Evolutionary conservation across 2,797 vertebrate species (phyloP).

Genomic region (Simalia tracyae): DNA sequence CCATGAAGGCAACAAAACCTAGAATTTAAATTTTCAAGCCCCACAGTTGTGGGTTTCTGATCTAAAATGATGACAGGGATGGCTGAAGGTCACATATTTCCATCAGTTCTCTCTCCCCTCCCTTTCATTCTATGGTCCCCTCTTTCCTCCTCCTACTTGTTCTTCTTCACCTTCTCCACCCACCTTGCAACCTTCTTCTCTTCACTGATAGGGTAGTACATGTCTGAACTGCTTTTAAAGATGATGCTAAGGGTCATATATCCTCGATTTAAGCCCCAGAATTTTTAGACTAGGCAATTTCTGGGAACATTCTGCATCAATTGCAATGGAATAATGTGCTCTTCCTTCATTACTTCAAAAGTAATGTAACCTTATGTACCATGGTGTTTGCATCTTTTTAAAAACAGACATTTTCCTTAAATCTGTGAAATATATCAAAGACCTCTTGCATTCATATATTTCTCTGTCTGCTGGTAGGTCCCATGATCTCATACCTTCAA

Average conservation of each 20-base stretch:
- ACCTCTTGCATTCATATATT: not conserved
- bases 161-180: not conserved
- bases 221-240: not conserved
- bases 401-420: not conserved
- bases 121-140: not conserved
- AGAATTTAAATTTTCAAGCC: not conserved
- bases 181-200: not conserved
- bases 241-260: not conserved
- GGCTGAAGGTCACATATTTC: no score
- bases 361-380: no score
- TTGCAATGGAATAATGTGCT: not conserved
- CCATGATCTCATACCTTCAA: not conserved
- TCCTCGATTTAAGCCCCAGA: not conserved
- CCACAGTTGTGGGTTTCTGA: not conserved
- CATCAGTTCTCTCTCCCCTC: no score
- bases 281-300: not conserved
- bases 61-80: not conserved
- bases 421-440: not conserved
- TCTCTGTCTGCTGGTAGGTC: not conserved
- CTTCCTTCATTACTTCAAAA: not conserved
- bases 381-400: not conserved
- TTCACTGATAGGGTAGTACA: not conserved
- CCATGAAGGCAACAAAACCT: not conserved
- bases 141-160: not conserved
- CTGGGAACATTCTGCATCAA: not conserved